Conservation (phyloP, 2,888 invertebrate species). For the Lasioglossum pauxillum region DNA sequence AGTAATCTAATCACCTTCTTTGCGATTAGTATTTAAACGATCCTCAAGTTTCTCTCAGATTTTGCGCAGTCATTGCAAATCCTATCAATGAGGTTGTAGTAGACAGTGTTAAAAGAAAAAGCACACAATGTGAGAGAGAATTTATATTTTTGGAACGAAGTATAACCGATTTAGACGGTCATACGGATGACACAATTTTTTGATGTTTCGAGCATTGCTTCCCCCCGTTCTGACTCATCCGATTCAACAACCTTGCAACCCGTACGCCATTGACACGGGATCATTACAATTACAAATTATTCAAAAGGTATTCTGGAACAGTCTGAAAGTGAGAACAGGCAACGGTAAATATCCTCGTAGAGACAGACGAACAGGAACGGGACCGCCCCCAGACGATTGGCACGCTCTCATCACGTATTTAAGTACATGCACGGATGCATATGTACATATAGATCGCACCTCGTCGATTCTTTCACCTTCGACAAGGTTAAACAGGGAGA, state of each 20-base stretch:
- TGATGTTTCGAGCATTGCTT: neutral
- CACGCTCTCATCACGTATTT: constrained; percentile 41
- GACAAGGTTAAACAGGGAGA: constrained; percentile 68
- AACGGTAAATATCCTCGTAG: constrained; percentile 37
- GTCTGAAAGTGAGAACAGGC: constrained; percentile 32
- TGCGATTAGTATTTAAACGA: neutral
- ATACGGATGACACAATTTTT: neutral
- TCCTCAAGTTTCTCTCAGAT: neutral
- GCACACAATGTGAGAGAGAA: neutral
- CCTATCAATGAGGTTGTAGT: neutral
- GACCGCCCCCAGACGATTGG: constrained; percentile 42
- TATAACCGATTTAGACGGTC: neutral
- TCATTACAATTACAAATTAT: constrained; percentile 35
- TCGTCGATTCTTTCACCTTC: constrained; percentile 70
- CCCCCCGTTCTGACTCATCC: too few species aligned
- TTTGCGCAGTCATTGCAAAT: neutral
- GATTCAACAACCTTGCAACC: neutral
- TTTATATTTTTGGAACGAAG: neutral
- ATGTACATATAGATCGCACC: constrained; percentile 32
- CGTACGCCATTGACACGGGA: neutral
- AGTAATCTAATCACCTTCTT: neutral
- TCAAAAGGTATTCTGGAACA: constrained; percentile 8
- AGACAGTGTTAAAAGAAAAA: neutral
- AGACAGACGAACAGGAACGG: constrained; percentile 23
- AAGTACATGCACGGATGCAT: constrained; percentile 34